Evolutionary conservation across 1,140 invertebrate species (phyloP).

Genomic region (Drosophila pseudoobscura): DNA sequence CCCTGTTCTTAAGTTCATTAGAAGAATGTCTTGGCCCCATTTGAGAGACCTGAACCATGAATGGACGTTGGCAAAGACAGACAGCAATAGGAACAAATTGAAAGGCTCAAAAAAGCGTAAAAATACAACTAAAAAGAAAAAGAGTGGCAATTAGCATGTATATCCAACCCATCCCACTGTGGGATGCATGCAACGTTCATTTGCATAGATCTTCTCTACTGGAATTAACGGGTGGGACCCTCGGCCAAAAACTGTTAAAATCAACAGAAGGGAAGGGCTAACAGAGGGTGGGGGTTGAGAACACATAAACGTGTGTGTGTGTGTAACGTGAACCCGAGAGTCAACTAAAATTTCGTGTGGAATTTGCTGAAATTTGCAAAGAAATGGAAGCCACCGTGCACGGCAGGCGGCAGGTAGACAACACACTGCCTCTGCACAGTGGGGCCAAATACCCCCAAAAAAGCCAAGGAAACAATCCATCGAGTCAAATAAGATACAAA

Average conservation of each 20-base stretch:
- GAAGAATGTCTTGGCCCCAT: constrained; percentile 33
- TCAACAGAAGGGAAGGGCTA: not conserved
- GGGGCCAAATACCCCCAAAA: constrained; percentile 3
- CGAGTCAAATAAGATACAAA: no score
- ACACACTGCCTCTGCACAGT: constrained; percentile 26
- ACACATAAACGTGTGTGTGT: constrained; percentile 13
- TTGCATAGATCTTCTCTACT: constrained; percentile 15
- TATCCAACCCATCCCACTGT: constrained; percentile 1
- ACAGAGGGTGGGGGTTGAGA: not conserved
- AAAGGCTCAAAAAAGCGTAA: constrained; percentile 43
- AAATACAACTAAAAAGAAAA: constrained; percentile 20
- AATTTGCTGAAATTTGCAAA: constrained; percentile 75
- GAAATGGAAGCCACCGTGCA: constrained; percentile 32
- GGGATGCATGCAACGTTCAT: constrained; percentile 37
- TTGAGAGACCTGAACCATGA: constrained; percentile 20
- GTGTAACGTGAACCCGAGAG: constrained; percentile 52
- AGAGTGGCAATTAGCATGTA: constrained; percentile 43
- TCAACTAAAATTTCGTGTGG: constrained; percentile 53
- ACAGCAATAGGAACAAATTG: constrained; percentile 32
- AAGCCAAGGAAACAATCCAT: no score
- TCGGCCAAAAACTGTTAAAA: constrained; percentile 16
- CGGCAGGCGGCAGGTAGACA: constrained; percentile 32
- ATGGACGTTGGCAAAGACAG: constrained; percentile 27
- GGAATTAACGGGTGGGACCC: constrained; percentile 9
- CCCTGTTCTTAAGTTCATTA: constrained; percentile 33